Conservation (phyloP, 2,888 invertebrate genomes). For the Gastracanthus pulcherrimus region DNA sequence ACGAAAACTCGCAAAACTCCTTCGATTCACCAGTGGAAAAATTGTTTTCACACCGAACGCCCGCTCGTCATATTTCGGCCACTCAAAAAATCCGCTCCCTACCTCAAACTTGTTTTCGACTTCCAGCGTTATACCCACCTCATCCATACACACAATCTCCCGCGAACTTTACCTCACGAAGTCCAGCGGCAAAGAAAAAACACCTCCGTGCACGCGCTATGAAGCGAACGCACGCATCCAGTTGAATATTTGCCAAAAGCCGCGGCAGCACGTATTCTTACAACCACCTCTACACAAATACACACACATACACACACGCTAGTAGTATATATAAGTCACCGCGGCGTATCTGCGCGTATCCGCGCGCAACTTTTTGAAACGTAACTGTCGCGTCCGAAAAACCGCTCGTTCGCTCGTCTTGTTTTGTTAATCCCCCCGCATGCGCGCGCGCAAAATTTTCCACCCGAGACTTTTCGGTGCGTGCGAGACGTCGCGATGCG, state of each 20-base stretch:
- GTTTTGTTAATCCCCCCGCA: not conserved
- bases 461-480: slow-evolving; percentile 18
- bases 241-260: slow-evolving; percentile 45
- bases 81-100: not conserved
- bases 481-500: not conserved
- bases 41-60: not conserved
- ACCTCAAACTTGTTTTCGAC: slow-evolving; percentile 29
- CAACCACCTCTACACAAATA: no score
- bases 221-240: slow-evolving; percentile 48
- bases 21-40: not conserved
- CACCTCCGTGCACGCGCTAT: slow-evolving; percentile 24
- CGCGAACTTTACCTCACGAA: not conserved
- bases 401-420: not conserved
- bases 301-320: no score
- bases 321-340: no score
- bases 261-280: not conserved
- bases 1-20: no score
- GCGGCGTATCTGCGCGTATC: not conserved
- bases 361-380: no score
- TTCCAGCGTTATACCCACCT: no score
- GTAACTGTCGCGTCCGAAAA: slow-evolving; percentile 25
- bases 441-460: slow-evolving; percentile 35
- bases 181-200: not conserved
- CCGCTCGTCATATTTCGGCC: not conserved
- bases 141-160: no score